A percentile compares a stretch with the other conserved stretches of the same genome.
phyloP scores from a whole-genome alignment of 2,888 invertebrate species.

The Drosophila aldrichi region DNA sequence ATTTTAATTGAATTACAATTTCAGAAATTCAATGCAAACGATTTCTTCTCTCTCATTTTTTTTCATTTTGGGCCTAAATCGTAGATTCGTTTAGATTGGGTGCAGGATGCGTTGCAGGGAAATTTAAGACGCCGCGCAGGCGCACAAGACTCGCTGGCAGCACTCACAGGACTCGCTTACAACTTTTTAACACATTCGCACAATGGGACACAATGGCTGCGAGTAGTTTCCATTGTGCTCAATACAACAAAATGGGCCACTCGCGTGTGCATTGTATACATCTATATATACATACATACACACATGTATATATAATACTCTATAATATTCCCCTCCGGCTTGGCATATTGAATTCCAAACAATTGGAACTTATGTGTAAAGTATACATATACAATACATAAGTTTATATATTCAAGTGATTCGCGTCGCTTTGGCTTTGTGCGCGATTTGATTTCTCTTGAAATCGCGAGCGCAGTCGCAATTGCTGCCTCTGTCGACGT shows the following conservation, averaged over 20 bases:
- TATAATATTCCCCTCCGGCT: slow-evolving; percentile 25
- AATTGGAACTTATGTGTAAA: slow-evolving; percentile 74
- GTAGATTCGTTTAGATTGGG: slow-evolving; percentile 43
- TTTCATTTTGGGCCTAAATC: slow-evolving; percentile 12
- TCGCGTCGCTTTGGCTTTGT: slow-evolving; percentile 66
- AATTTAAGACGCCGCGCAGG: slow-evolving; percentile 57
- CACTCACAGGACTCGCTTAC: slow-evolving; percentile 56
- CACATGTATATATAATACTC: neutral
- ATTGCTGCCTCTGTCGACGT: slow-evolving; percentile 11
- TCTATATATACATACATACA: slow-evolving; percentile 1
- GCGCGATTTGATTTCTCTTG: slow-evolving; percentile 49
- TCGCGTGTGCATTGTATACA: slow-evolving; percentile 73
- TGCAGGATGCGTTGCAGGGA: slow-evolving; percentile 63
- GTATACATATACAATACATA: slow-evolving; percentile 76
- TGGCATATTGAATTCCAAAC: slow-evolving; percentile 59
- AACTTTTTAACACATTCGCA: slow-evolving; percentile 77
- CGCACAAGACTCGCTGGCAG: slow-evolving; percentile 7
- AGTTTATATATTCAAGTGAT: slow-evolving; percentile 73
- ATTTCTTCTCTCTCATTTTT: slow-evolving; percentile 14
- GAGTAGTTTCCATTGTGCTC: slow-evolving; percentile 49
- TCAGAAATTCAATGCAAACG: slow-evolving; percentile 53
- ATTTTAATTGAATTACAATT: slow-evolving; percentile 79
- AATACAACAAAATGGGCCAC: slow-evolving; percentile 51
- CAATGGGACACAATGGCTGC: slow-evolving; percentile 64
- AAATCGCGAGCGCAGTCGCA: slow-evolving; percentile 61